Evolutionary conservation across 2,888 invertebrate species (phyloP).

Genomic region (Halocaridina rubra): DNA sequence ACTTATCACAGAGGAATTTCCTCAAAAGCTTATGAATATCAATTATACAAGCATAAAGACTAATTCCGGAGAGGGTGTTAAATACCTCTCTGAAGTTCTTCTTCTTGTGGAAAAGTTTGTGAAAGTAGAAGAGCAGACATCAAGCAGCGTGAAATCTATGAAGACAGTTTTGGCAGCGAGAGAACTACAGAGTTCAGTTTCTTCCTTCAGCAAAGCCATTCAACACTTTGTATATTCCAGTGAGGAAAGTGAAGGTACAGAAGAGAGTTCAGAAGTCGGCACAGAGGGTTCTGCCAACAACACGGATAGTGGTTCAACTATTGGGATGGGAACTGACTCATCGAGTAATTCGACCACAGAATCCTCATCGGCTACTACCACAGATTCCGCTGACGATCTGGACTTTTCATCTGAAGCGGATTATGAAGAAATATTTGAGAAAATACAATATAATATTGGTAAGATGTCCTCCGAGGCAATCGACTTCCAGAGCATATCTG

Average conservation of each 20-base stretch:
- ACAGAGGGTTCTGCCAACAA: too few species aligned
- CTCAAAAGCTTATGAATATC: background rate
- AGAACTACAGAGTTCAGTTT: background rate
- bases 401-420: too few species aligned
- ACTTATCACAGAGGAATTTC: background rate
- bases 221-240: background rate
- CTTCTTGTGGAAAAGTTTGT: background rate
- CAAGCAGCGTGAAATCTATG: background rate
- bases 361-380: too few species aligned
- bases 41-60: background rate
- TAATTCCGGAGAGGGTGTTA: background rate
- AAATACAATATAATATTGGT: background rate
- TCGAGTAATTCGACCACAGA: too few species aligned
- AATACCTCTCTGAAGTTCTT: background rate
- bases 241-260: background rate
- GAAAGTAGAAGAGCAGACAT: background rate
- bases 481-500: background rate
- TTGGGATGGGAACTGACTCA: too few species aligned
- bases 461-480: too few species aligned
- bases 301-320: too few species aligned
- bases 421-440: too few species aligned
- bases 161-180: background rate
- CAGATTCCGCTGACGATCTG: too few species aligned
- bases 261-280: background rate
- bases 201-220: background rate